phyloP scores from a whole-genome alignment of 2,113 vertebrate genomes.

The Felis chaus region DNA sequence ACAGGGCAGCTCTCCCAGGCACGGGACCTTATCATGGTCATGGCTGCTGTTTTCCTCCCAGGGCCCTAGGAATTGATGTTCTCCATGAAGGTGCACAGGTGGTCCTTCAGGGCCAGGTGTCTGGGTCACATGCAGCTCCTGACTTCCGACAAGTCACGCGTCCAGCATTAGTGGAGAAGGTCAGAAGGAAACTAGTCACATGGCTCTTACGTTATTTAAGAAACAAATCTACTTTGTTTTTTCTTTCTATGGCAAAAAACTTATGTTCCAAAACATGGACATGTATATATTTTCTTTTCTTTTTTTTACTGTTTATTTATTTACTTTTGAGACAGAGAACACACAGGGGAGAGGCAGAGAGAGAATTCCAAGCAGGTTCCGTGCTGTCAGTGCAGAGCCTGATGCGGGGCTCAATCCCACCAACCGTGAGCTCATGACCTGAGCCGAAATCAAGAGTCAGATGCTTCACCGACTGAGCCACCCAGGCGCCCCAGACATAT shows the following conservation, averaged over 20 bases:
- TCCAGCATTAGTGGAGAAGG: neutral
- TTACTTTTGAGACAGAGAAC: too few species aligned
- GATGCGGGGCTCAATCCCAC: too few species aligned
- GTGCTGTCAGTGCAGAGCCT: too few species aligned
- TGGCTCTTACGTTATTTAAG: neutral
- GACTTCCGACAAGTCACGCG: rapidly evolving
- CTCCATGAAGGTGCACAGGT: neutral
- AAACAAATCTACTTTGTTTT: neutral
- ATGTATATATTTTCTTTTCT: too few species aligned
- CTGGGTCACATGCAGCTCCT: neutral
- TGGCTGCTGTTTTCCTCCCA: neutral
- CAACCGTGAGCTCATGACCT: too few species aligned
- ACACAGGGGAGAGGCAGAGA: too few species aligned
- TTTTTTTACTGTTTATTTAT: too few species aligned
- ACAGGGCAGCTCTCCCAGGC: neutral
- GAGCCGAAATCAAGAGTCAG: too few species aligned
- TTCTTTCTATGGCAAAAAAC: neutral
- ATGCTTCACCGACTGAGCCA: too few species aligned
- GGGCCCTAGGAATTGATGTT: neutral
- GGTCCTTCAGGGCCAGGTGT: neutral
- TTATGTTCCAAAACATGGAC: neutral
- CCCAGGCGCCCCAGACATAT: too few species aligned
- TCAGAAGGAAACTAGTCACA: neutral
- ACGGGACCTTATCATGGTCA: too few species aligned
- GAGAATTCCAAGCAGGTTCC: too few species aligned